These are phyloP conservation scores for Noctua pronuba DNA, from an alignment of 2,888 invertebrate species.

Conservation along the genomic window DNA sequence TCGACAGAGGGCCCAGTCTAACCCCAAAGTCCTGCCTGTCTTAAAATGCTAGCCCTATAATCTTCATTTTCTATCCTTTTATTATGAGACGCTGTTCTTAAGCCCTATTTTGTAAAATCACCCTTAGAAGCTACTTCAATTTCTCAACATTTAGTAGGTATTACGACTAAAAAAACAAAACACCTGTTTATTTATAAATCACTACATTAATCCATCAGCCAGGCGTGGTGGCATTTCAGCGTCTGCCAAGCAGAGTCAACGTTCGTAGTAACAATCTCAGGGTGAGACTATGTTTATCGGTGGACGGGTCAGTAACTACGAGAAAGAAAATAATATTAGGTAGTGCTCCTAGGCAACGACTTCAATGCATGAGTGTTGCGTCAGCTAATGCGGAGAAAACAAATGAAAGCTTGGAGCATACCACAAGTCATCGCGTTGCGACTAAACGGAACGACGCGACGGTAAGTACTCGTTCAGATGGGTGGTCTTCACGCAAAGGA, in stretches of 20 bases:
- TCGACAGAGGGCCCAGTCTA: neutral
- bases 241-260: slow-evolving; percentile 43
- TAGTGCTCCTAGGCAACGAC: neutral
- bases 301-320: neutral
- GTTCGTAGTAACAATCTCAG: slow-evolving; percentile 24
- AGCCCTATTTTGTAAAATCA: neutral
- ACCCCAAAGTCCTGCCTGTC: neutral
- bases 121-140: neutral
- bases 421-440: neutral
- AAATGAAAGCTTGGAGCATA: neutral
- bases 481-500: neutral
- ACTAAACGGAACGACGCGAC: neutral
- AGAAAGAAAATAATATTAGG: neutral
- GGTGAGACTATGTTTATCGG: slow-evolving; percentile 38
- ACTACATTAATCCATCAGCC: neutral
- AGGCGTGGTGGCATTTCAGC: slow-evolving; percentile 31
- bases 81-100: neutral
- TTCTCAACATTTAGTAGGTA: neutral
- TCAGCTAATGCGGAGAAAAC: neutral
- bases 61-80: neutral
- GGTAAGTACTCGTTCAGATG: neutral
- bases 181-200: slow-evolving; percentile 16
- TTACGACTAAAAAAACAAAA: slow-evolving; percentile 7
- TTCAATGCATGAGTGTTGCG: neutral
- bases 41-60: neutral